A percentile compares a stretch with the other conserved stretches of the same genome.
phyloP scores from a whole-genome alignment of 2,888 invertebrate genomes.

The Heterodera filipjevi region DNA sequence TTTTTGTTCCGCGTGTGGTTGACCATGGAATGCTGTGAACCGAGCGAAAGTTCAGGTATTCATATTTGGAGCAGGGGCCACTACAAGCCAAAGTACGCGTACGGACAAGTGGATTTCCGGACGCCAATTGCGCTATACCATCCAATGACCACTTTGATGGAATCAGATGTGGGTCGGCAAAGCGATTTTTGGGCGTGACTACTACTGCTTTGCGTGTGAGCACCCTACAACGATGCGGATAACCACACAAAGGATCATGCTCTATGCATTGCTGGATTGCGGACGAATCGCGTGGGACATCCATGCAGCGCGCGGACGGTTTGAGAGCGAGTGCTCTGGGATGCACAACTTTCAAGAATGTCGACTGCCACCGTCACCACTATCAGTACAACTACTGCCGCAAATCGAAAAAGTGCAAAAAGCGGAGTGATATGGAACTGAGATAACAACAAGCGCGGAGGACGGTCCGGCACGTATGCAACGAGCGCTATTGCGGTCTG shows the following conservation, averaged over 20 bases:
- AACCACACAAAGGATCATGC: neutral
- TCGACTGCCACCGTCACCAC: neutral
- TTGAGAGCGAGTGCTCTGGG: neutral
- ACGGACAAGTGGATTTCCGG: too few relatives aligned
- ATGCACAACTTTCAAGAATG: neutral
- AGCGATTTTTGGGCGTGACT: too few relatives aligned
- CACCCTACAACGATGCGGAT: too few relatives aligned
- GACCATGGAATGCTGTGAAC: neutral
- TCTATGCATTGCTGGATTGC: neutral
- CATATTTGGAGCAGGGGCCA: too few relatives aligned
- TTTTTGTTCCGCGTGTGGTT: neutral
- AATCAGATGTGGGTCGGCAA: too few relatives aligned
- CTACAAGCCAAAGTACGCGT: too few relatives aligned
- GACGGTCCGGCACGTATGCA: neutral
- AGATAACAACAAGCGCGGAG: neutral
- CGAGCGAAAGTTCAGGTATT: too few relatives aligned
- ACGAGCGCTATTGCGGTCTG: neutral
- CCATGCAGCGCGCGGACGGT: neutral
- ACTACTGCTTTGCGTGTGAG: too few relatives aligned
- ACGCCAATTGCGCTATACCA: too few relatives aligned
- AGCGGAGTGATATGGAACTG: slow-evolving; percentile 9
- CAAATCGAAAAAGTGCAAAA: neutral
- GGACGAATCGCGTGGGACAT: neutral
- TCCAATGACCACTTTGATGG: too few relatives aligned
- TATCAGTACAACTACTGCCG: neutral